These are phyloP conservation scores for Grammatotria lemairii DNA, from an alignment of 2,113 vertebrate species.

Conservation along the genomic window DNA sequence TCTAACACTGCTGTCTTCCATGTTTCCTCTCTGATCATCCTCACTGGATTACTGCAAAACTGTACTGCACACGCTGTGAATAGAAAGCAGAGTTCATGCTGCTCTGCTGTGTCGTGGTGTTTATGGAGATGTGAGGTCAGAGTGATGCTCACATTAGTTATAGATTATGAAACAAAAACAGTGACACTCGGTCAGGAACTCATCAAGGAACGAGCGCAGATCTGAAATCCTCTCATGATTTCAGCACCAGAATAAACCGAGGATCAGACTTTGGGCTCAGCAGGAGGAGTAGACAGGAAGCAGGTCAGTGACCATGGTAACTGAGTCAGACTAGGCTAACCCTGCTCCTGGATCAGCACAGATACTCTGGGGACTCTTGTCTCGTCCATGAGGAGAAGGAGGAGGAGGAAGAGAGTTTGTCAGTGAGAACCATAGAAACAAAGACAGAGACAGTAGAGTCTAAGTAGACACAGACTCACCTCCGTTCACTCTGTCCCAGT, in stretches of 20 bases:
- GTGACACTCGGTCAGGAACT: background rate
- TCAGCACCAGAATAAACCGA: background rate
- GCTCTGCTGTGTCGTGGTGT: background rate
- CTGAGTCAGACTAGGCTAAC: background rate
- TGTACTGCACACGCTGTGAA: background rate
- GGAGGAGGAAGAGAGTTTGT: background rate
- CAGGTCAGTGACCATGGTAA: background rate
- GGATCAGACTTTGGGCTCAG: background rate
- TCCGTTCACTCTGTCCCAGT: background rate
- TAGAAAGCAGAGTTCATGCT: background rate
- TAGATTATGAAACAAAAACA: background rate
- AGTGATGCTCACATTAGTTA: background rate
- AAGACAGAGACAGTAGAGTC: background rate
- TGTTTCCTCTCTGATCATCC: background rate
- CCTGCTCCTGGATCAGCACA: background rate
- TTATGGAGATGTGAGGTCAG: background rate
- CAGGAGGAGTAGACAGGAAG: background rate
- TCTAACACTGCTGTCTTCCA: background rate
- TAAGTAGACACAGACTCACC: background rate
- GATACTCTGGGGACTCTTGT: background rate
- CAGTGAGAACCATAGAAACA: background rate
- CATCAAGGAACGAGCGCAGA: background rate
- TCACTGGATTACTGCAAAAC: background rate
- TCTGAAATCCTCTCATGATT: background rate
- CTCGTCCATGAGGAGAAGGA: background rate